These are phyloP conservation scores for Adineta ricciae DNA, from an alignment of 2,888 invertebrate genomes.

Conservation along the genomic window DNA sequence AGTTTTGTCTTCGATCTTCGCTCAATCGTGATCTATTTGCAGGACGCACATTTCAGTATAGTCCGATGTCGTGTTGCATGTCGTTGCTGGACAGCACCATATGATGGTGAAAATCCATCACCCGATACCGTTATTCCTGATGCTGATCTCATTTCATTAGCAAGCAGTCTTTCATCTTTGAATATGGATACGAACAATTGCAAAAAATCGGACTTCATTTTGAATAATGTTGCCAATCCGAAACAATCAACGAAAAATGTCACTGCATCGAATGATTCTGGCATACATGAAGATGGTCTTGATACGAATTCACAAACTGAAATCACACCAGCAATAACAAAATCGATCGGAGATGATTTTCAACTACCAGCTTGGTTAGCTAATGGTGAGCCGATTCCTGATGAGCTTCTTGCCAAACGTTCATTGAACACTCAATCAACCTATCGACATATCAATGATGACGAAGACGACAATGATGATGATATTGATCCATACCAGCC, in stretches of 20 bases:
- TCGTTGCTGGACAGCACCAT: slow-evolving; percentile 66
- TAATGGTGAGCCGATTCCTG: slow-evolving; percentile 12
- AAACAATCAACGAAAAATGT: slow-evolving; percentile 1
- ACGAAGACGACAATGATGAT: neutral
- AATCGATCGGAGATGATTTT: neutral
- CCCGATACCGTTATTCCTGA: slow-evolving; percentile 38
- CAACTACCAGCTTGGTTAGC: neutral
- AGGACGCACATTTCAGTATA: slow-evolving; percentile 70
- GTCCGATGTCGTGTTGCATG: slow-evolving; percentile 66
- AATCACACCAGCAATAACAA: neutral
- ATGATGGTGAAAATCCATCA: slow-evolving; percentile 59
- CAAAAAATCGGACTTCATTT: neutral
- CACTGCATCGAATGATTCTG: neutral
- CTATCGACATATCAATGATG: neutral
- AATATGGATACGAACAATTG: slow-evolving; percentile 34
- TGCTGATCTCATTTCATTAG: slow-evolving; percentile 37
- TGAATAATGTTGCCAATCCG: neutral
- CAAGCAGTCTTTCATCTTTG: slow-evolving; percentile 40
- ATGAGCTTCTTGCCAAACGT: neutral
- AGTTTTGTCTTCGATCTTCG: neutral
- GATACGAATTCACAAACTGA: slow-evolving; percentile 6
- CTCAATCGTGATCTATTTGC: slow-evolving; percentile 57
- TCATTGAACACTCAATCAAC: neutral
- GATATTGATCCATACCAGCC: neutral
- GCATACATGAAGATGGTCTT: slow-evolving; percentile 9